These are phyloP conservation scores for Gorsachius magnificus DNA, from an alignment of 2,797 vertebrate species.

Conservation along the genomic window DNA sequence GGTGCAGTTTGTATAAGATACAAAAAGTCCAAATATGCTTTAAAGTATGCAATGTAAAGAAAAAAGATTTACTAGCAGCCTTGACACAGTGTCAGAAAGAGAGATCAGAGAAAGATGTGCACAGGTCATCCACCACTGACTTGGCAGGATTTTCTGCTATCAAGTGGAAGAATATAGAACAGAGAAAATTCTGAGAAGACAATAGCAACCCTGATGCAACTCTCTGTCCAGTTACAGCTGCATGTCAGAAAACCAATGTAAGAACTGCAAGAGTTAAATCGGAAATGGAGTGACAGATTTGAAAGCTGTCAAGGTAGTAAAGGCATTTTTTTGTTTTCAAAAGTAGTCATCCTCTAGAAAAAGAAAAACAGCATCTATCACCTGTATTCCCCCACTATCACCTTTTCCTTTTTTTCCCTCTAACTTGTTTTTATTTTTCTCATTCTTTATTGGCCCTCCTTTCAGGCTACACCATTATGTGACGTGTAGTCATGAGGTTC, in stretches of 20 bases:
- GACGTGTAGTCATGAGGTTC: neutral
- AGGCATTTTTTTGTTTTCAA: neutral
- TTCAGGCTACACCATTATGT: neutral
- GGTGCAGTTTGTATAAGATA: neutral
- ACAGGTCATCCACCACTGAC: neutral
- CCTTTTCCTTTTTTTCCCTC: too few species aligned
- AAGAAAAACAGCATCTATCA: neutral
- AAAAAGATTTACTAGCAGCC: neutral
- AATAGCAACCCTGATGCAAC: neutral
- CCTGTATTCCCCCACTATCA: too few species aligned
- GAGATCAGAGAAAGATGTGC: neutral
- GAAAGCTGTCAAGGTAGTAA: neutral
- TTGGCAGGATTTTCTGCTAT: neutral
- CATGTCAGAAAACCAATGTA: neutral
- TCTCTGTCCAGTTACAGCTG: neutral
- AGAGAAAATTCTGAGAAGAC: neutral
- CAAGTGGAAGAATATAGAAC: neutral
- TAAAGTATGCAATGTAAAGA: neutral
- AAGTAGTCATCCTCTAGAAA: neutral
- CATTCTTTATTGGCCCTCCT: neutral
- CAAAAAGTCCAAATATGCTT: neutral
- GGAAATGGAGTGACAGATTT: neutral
- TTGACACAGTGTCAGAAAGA: neutral
- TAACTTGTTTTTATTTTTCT: neutral
- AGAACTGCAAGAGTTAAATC: neutral